A percentile compares a stretch with the other conserved stretches of the same genome.
phyloP scores from a whole-genome alignment of 2,113 vertebrate species.

The Cacatua alba region DNA sequence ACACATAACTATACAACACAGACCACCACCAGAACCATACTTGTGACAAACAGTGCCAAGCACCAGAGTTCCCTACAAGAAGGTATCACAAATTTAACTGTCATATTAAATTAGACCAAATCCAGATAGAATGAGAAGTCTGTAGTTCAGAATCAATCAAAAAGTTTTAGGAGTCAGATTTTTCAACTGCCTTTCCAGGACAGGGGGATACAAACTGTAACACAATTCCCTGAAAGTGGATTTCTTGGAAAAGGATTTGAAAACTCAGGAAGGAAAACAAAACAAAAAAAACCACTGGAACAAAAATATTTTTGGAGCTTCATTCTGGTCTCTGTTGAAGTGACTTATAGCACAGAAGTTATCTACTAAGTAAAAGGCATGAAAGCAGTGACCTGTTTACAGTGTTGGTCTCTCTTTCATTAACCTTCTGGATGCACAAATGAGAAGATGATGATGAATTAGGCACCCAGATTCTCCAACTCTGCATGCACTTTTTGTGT shows the following conservation, averaged over 20 bases:
- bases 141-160: background rate
- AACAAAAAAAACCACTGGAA: background rate
- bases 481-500: background rate
- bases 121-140: background rate
- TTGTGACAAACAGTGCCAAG: background rate
- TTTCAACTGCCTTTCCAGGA: background rate
- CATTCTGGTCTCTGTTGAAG: background rate
- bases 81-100: background rate
- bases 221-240: background rate
- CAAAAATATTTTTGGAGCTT: background rate
- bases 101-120: background rate
- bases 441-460: background rate
- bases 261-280: background rate
- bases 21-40: background rate
- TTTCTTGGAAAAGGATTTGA: background rate
- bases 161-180: background rate
- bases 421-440: background rate
- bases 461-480: background rate
- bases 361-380: background rate
- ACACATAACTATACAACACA: background rate
- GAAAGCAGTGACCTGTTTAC: background rate
- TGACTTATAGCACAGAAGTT: background rate
- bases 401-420: background rate
- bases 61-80: background rate
- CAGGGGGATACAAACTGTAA: background rate